Evolutionary conservation across 1,140 invertebrate genomes (phyloP).

Genomic region (Parasteatoda tepidariorum): DNA sequence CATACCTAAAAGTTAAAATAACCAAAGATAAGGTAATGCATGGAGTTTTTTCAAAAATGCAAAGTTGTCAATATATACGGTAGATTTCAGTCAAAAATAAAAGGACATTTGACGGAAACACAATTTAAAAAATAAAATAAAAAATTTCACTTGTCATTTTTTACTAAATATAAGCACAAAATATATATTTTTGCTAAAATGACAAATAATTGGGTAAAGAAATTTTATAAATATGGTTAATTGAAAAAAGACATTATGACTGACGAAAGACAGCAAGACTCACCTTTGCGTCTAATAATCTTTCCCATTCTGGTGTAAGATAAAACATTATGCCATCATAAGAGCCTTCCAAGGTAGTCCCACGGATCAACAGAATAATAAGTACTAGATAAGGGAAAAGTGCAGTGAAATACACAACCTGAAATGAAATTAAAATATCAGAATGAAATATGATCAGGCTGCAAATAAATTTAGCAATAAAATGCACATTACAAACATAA

Average conservation of each 20-base stretch:
- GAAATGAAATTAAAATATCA: conserved; percentile 65
- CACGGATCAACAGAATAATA: conserved; percentile 93
- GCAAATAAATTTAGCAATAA: too few species aligned
- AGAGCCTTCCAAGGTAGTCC: conserved; percentile 89
- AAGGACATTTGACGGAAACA: too few species aligned
- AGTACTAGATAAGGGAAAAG: conserved; percentile 95
- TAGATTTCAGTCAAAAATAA: not conserved
- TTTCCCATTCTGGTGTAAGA: conserved; percentile 84
- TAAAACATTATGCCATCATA: conserved; percentile 88
- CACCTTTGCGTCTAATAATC: conserved; percentile 73
- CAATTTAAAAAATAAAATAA: too few species aligned
- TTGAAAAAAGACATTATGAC: not conserved
- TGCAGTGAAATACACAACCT: conserved; percentile 96
- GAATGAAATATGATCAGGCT: too few species aligned
- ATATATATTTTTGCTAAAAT: too few species aligned
- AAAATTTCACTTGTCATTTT: too few species aligned
- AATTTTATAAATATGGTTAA: not conserved
- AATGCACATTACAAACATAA: too few species aligned
- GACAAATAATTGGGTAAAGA: too few species aligned
- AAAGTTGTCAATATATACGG: not conserved
- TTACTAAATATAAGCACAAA: too few species aligned
- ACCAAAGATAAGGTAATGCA: not conserved
- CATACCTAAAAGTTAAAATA: conserved; percentile 68
- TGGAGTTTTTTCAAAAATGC: not conserved
- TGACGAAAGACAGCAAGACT: not conserved